Evolutionary conservation across 2,113 vertebrate genomes (phyloP).

Genomic region (Cranoglanis bouderius): DNA sequence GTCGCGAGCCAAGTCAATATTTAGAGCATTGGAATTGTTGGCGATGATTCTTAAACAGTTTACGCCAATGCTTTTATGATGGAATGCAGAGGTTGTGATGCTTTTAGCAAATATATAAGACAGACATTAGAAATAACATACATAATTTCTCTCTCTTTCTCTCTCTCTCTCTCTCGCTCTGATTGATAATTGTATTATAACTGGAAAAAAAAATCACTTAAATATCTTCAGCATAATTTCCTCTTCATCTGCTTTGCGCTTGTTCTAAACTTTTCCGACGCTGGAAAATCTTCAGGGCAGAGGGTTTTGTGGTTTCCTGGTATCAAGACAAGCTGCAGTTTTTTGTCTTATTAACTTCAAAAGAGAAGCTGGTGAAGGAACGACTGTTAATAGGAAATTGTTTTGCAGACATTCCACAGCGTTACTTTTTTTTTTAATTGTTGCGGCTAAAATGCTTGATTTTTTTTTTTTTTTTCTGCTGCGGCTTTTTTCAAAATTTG

Average conservation of each 20-base stretch:
- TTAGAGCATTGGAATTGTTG: neutral
- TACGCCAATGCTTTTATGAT: neutral
- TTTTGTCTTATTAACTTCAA: neutral
- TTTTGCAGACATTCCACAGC: neutral
- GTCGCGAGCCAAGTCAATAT: neutral
- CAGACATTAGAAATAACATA: neutral
- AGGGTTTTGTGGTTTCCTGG: neutral
- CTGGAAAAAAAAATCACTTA: neutral
- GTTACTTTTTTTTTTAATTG: no score
- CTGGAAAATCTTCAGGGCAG: neutral
- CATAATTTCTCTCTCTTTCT: neutral
- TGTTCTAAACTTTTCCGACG: neutral
- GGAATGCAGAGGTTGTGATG: neutral
- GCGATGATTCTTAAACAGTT: neutral
- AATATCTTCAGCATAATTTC: neutral
- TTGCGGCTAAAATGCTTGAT: no score
- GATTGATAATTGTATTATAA: neutral
- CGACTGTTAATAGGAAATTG: neutral
- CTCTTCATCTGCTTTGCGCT: neutral
- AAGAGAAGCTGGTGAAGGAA: neutral
- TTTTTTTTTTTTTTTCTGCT: no score
- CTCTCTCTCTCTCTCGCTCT: neutral
- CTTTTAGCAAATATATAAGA: neutral
- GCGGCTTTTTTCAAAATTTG: no score
- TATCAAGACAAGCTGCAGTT: neutral